Base-by-base conservation (phyloP, 2,113 vertebrate species). In the Vireo altiloquus region DNA sequence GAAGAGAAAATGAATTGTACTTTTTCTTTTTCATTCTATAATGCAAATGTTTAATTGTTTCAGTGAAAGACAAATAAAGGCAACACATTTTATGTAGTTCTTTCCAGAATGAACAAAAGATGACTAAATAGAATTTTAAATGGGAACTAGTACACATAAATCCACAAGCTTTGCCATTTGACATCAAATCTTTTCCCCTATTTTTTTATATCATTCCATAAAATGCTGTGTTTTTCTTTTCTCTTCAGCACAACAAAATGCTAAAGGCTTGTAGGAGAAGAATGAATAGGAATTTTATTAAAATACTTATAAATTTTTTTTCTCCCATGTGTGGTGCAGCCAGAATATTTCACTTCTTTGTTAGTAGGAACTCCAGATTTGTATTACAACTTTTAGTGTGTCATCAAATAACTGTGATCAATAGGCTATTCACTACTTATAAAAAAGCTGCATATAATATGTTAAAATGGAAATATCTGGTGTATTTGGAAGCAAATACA, bases 61-160 rank as follows among this genome's bases (percentile, higher is more conserved):
- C 96, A 54, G 53, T 25, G 44, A 54, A 33, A 86, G 59, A 87
- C 24, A 81, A 47, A 28, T 70, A 92, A 92, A 94, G 10, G 70
- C 84, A 59, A 80, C 31, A 27, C 21, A 54, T 60, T 93, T 94
- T 57, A 59, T 70, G 16, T 10, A n/a, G 53, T 61, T 87, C 64
- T 80, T 91, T 71, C 68, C 50, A 90, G 47, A 78, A 82, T 63
- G 69, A 93, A 84, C 79, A 92, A 89, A 80, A 93, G 22, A 64
- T 30, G 8, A 35, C 64, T 86, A 78, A 87, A 82, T 61, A 79
- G 69, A 84, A 89, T 88, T 95, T 88, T 21, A 82, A 72, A 83
- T 60, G 23, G 65, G 82, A 94, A 93, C 87, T 59, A 84, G 50
- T 75, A 65, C 39, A 40, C 52, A 94, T 96, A 95, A 92, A 96